Evolutionary conservation across 1,140 invertebrate species (phyloP).

Genomic region (Macrobrachium rosenbergii): DNA sequence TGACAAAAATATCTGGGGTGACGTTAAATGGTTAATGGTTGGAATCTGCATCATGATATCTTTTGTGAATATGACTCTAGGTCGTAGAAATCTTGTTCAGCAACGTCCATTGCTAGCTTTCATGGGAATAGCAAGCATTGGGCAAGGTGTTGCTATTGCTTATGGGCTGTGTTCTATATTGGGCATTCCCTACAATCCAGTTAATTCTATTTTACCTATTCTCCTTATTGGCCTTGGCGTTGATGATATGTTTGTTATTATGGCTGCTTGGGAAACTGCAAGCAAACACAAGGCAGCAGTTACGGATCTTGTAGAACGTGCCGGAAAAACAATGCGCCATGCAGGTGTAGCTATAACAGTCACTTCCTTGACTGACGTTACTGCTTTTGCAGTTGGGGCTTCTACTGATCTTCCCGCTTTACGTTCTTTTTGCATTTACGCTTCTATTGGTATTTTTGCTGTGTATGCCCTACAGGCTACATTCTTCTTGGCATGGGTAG

Average conservation of each 20-base stretch:
- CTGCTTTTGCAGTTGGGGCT: conserved; percentile 79
- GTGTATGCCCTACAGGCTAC: conserved; percentile 74
- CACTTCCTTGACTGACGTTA: conserved; percentile 78
- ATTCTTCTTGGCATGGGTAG: conserved; percentile 75
- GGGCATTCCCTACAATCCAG: conserved; percentile 74
- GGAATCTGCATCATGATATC: conserved; percentile 74
- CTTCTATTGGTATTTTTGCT: conserved; percentile 72
- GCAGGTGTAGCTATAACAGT: conserved; percentile 79
- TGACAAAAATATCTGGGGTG: conserved; percentile 68
- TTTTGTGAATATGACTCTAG: conserved; percentile 74
- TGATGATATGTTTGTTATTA: conserved; percentile 74
- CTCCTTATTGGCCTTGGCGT: conserved; percentile 75
- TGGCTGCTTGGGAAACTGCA: conserved; percentile 70
- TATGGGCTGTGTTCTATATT: conserved; percentile 75
- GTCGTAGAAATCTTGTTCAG: conserved; percentile 73
- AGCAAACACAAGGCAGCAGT: background rate
- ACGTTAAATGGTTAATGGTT: conserved; percentile 78
- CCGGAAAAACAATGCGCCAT: conserved; percentile 72
- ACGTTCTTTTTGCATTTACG: conserved; percentile 73
- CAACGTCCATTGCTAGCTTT: conserved; percentile 75
- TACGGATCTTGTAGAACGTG: conserved; percentile 68
- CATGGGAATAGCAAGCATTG: conserved; percentile 73
- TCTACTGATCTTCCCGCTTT: conserved; percentile 74
- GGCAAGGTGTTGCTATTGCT: conserved; percentile 73
- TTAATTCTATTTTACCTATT: conserved; percentile 76